Evolutionary conservation across 2,113 vertebrate genomes (phyloP), one percentile per base, ranked within the genome.

Genomic region (Pantherophis guttatus): DNA sequence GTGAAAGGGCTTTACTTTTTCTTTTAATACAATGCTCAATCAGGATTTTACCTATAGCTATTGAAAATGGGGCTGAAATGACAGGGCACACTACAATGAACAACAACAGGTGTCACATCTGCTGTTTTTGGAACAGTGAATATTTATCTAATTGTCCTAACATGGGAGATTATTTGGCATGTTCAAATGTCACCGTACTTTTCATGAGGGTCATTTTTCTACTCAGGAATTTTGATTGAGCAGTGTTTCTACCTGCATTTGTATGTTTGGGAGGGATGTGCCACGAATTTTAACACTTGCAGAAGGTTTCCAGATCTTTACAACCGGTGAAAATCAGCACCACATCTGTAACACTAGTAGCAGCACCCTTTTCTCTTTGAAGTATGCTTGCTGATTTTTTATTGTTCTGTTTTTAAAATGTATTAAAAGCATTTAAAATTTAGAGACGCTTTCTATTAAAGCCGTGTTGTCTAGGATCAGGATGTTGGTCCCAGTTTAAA

Each of bases 401-500:
- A 98, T 98, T 97, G 97, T 98, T 98, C 97, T 98, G 98, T 98
- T 98, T 98, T 98, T 97, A 97, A 98, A 98, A 98, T 97, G 97
- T 98, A 98, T 98, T 98, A 98, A 98, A 98, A 97, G 98, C 97
- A 97, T 98, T 98, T 98, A 97, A 98, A 98, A 81, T 97, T 98
- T 97, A 97, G 97, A 98, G 98, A 96, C 97, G 96, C 96, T 97
- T 97, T 97, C 97, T 97, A 98, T 98, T 98, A 98, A 98, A 98
- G 85, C 95, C 0, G 4, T 95, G 94, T 93, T 97, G 97, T 97
- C 97, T 97, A 97, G 97, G 98, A 97, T 97, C 97, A 98, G 98
- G 98, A 98, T 97, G 97, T 97, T 98, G 97, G 97, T 97, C 97
- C 97, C 98, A 98, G 98, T 98, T 98, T 98, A 98, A 97, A 97